Evolutionary conservation across 2,113 vertebrate species (phyloP), one percentile per base, ranked within the genome.

Genomic region (Helogale parvula): DNA sequence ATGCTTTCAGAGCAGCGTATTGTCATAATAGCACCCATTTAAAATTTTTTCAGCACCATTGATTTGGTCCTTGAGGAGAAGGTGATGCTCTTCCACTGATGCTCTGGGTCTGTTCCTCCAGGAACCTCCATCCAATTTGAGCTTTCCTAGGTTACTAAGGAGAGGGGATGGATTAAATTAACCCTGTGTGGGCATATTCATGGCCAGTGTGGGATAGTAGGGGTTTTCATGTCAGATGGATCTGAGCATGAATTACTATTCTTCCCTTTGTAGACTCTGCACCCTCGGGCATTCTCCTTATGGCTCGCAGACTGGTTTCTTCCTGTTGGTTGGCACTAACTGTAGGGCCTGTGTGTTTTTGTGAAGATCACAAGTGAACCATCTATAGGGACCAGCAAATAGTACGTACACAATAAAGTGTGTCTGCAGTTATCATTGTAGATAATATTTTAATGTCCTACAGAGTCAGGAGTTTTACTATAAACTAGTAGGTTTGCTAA

Each of bases 1-100:
- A 27, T 87, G 89, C 68, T 94, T 92, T 96, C 86, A 65, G 72
- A 92, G 83, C 66, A 94, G 52, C 68, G 69, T 83, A 66, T 92
- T 68, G 60, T 94, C 54, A 10, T 82, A 91, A 63, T 63, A 63
- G 57, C 72, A 82, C 82, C 82, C 63, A 14, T 96, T 90, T 89
- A 93, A 94, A 89, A 68, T 35, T 2, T 33, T 57, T 57, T 57
- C 12, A 31, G n/a, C 41, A 31, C 17, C 50, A 15, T 47, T 27
- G 35, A 33, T 79, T 65, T 72, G 66, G 29, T 79, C 16, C n/a
- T 69, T 7, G 10, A 91, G 88, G 38, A 81, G 47, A 50, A 35
- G 76, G 13, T 57, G 45, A 88, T 14, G 11, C 7, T 38, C 63
- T 69, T 47, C 16, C 19, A 12, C 17, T 45, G 50, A 54, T 13